Percentiles rank a stretch among this genome's conserved stretches.
Conservation (phyloP, 2,797 vertebrate species). For the Balearica regulorum region DNA sequence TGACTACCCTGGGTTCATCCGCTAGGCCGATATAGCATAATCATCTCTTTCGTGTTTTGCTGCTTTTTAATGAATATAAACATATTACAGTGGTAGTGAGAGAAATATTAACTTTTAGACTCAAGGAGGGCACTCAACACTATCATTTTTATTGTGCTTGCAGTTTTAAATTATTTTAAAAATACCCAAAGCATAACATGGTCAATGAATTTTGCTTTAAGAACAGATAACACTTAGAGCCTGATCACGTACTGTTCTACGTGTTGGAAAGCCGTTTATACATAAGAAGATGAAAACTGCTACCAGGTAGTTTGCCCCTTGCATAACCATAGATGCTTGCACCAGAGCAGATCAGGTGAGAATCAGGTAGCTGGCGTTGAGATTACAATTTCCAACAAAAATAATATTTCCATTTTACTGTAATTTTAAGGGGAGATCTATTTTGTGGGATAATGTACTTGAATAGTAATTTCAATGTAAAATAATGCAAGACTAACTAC, state of each 20-base stretch:
- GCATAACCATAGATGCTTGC: not conserved
- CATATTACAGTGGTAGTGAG: not conserved
- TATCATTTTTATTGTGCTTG: not conserved
- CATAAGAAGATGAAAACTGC: not conserved
- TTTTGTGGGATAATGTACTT: not conserved
- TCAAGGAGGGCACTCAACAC: not conserved
- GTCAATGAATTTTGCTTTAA: not conserved
- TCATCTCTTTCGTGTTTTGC: not conserved
- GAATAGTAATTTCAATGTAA: slow-evolving; percentile 11
- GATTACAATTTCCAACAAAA: not conserved
- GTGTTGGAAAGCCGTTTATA: not conserved
- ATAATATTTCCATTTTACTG: not conserved
- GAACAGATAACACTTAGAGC: not conserved
- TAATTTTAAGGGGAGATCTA: not conserved
- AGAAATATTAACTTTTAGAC: not conserved
- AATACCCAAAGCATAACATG: not conserved
- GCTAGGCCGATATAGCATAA: not conserved
- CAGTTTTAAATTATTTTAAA: not conserved
- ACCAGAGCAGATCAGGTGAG: not conserved
- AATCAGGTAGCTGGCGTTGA: not conserved
- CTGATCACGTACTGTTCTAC: not conserved
- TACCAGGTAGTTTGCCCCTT: not conserved
- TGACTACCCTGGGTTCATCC: not conserved
- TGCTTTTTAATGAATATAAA: not conserved
- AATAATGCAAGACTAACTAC: not conserved